Base-by-base conservation (phyloP, 2,888 invertebrate genomes). In the Tetranychus piercei region DNA sequence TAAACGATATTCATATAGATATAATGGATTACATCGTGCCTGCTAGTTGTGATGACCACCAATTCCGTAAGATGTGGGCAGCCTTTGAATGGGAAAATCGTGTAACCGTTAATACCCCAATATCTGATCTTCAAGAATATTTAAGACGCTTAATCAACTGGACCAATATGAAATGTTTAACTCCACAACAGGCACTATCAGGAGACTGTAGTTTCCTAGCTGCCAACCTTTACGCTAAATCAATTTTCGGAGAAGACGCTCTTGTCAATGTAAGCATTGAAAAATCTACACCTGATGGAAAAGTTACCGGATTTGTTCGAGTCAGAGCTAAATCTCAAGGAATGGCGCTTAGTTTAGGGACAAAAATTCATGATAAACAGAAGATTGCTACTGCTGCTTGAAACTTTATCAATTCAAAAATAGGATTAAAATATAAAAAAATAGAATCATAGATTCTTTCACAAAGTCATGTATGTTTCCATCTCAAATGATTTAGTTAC, bases 21-120 rank as follows among this genome's bases (percentile, higher is more conserved):
- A 96, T 99, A 80, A 95, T 99, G 92, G 99, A 99, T 85, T 96
- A 96, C 84, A 95, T 96, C 81, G 90, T 96, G 81, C 96, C 96
- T 23, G 94, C 94, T 20, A 84, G 86, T 67, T 97, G 97, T 83
- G 91, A 89, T 74, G 99, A 99, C 83, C 88, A 89, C 0, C 97
- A 99, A 85, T 99, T 99, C 86, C 85, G 99, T 7, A 90, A 92
- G 84, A 99, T 99, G 99, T 99, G 99, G 99, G 94, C 95, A 3
- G 97, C 97, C 86, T 99, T 99, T 85, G 99, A 99, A 84, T 99
- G 99, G 99, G 99, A 99, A 85, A 99, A 99, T 84, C 99, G 99
- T 87, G 94, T 86, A 78, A 74, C 94, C 0, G 95, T 97, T 1
- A 93, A 93, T 82, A 99, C 99, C 1, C 89, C 89, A 73, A 88